These are phyloP conservation scores for Falco biarmicus DNA, from an alignment of 2,797 vertebrate species.

Conservation along the genomic window DNA sequence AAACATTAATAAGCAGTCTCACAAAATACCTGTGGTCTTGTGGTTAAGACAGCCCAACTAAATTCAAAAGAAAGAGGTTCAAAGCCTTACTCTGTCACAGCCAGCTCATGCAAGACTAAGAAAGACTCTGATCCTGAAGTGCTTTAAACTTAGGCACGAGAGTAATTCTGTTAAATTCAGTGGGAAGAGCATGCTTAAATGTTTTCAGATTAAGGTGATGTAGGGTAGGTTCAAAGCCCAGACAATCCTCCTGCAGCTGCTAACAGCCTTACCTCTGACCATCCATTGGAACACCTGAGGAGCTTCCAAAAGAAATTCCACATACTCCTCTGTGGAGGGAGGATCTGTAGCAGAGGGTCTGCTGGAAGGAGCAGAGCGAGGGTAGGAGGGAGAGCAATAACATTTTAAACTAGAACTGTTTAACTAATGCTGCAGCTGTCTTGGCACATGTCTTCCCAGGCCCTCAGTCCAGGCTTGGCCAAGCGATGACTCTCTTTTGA, in stretches of 20 bases:
- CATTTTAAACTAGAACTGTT: background rate
- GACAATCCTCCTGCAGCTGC: background rate
- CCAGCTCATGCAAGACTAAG: background rate
- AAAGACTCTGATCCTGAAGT: background rate
- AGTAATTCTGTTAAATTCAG: background rate
- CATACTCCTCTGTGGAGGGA: accelerated
- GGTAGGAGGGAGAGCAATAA: background rate
- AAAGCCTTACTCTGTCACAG: constrained; percentile 11
- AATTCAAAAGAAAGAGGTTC: constrained; percentile 27
- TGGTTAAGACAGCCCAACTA: constrained; percentile 18
- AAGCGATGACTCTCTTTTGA: background rate
- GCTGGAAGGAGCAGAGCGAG: background rate
- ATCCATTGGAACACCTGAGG: background rate
- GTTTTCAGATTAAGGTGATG: background rate
- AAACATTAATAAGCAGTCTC: constrained; percentile 30
- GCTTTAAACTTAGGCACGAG: background rate
- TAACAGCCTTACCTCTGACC: background rate
- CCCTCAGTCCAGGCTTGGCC: background rate
- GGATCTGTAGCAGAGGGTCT: background rate
- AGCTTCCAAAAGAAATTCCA: background rate
- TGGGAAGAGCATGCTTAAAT: background rate
- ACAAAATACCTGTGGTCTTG: constrained; percentile 61
- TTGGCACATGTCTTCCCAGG: background rate
- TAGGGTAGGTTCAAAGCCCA: background rate
- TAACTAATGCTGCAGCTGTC: background rate